These are phyloP conservation scores for Rhabdomys dilectus DNA, from an alignment of 2,113 vertebrate species.

Conservation along the genomic window DNA sequence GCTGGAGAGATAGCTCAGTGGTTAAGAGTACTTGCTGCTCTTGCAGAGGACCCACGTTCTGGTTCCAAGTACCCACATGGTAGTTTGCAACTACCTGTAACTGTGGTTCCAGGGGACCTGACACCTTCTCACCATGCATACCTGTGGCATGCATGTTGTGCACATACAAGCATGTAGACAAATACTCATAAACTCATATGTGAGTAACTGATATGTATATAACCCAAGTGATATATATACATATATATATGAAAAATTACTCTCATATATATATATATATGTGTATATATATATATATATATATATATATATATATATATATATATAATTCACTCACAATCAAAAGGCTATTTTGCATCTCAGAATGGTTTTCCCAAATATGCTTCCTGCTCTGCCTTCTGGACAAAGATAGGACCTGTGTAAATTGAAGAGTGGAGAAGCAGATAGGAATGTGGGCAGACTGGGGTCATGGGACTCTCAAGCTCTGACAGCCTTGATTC, in stretches of 20 bases:
- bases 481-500: not conserved
- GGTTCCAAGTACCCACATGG: not conserved
- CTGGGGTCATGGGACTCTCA: not conserved
- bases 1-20: not conserved
- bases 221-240: too few relatives aligned
- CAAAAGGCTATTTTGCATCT: not conserved
- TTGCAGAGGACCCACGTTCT: not conserved
- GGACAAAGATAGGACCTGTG: fast-evolving
- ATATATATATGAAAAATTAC: too few relatives aligned
- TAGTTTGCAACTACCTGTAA: not conserved
- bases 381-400: not conserved
- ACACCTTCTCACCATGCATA: not conserved
- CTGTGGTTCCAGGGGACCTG: not conserved
- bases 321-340: not conserved
- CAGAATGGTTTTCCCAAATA: not conserved
- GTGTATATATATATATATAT: too few relatives aligned
- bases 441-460: not conserved
- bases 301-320: not conserved
- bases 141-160: not conserved
- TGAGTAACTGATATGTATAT: not conserved
- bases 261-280: too few relatives aligned
- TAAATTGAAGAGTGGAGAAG: not conserved
- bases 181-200: not conserved
- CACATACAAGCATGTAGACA: not conserved
- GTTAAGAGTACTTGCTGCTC: not conserved